Evolutionary conservation across 2,113 vertebrate species (phyloP).

Genomic region (Vombatus ursinus): DNA sequence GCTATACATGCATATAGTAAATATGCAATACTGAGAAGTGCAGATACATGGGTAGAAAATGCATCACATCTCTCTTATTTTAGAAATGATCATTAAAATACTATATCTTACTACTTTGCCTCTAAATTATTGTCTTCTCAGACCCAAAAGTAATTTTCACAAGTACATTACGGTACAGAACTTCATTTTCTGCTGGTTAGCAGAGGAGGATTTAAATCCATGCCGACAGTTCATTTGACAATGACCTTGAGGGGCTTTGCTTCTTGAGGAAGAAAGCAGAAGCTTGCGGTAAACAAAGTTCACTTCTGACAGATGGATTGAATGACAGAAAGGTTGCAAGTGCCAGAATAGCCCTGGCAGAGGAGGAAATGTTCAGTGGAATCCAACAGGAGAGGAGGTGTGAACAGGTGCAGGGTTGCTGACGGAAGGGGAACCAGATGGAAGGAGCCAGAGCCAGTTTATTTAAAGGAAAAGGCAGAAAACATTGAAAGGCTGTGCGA

Average conservation of each 20-base stretch:
- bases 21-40: conserved; percentile 67
- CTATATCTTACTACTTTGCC: conserved; percentile 76
- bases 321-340: conserved; percentile 99
- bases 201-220: conserved; percentile 88
- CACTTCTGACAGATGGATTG: conserved; percentile 99
- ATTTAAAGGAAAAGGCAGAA: conserved; percentile 99
- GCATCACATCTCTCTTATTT: conserved; percentile 75
- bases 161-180: conserved; percentile 82
- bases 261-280: conserved; percentile 99
- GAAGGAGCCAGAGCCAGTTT: conserved; percentile 99
- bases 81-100: conserved; percentile 80
- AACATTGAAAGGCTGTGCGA: conserved; percentile 90
- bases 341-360: conserved; percentile 99
- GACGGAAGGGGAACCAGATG: conserved; percentile 99
- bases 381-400: conserved; percentile 99
- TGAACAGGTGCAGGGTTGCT: conserved; percentile 99
- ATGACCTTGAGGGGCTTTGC: conserved; percentile 95
- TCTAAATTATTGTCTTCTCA: conserved; percentile 79
- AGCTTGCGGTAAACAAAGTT: conserved; percentile 99
- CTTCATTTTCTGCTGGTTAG: conserved; percentile 85
- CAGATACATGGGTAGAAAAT: conserved; percentile 68
- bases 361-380: conserved; percentile 96
- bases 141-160: conserved; percentile 80
- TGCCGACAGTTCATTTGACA: conserved; percentile 90
- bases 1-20: conserved; percentile 67